Conservation (phyloP, 2,113 vertebrate species). For the Chrysemys picta region DNA sequence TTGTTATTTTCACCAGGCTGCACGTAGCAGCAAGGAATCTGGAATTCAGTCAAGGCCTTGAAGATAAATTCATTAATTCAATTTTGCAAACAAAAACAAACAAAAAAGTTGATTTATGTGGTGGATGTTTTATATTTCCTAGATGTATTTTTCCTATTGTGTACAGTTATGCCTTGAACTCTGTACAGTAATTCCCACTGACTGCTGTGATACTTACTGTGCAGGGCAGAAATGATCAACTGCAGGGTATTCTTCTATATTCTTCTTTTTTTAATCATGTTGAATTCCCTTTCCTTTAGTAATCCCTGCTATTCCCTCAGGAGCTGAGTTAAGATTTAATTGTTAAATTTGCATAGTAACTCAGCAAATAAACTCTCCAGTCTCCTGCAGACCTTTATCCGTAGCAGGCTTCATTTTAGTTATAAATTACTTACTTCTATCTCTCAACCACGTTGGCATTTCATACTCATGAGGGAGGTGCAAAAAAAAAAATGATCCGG, state of each 20-base stretch:
- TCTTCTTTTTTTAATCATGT: conserved; percentile 50
- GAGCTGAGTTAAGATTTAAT: conserved; percentile 82
- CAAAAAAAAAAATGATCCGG: conserved; percentile 18
- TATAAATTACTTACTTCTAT: conserved; percentile 72
- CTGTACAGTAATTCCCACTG: conserved; percentile 60
- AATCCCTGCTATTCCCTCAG: conserved; percentile 73
- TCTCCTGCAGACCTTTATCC: conserved; percentile 71
- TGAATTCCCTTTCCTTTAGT: conserved; percentile 75
- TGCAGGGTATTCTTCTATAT: conserved; percentile 45
- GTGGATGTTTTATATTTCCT: conserved; percentile 49
- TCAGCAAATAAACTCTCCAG: conserved; percentile 81
- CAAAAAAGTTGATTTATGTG: conserved; percentile 59
- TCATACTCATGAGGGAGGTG: conserved; percentile 35
- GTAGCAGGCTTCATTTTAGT: conserved; percentile 66
- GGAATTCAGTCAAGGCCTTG: conserved; percentile 53
- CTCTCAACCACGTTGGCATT: conserved; percentile 59
- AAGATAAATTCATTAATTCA: conserved; percentile 74
- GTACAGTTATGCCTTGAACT: conserved; percentile 59
- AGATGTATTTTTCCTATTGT: conserved; percentile 12
- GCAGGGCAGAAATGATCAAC: conserved; percentile 51
- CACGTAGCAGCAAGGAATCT: neutral
- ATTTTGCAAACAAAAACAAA: conserved; percentile 69
- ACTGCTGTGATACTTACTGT: conserved; percentile 38
- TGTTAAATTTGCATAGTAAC: conserved; percentile 85
- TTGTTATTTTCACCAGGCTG: conserved; percentile 58